Percentiles rank a stretch among this genome's conserved stretches.
Evolutionary conservation across 2,888 invertebrate genomes (phyloP).

Genomic region (Cinara cedri): DNA sequence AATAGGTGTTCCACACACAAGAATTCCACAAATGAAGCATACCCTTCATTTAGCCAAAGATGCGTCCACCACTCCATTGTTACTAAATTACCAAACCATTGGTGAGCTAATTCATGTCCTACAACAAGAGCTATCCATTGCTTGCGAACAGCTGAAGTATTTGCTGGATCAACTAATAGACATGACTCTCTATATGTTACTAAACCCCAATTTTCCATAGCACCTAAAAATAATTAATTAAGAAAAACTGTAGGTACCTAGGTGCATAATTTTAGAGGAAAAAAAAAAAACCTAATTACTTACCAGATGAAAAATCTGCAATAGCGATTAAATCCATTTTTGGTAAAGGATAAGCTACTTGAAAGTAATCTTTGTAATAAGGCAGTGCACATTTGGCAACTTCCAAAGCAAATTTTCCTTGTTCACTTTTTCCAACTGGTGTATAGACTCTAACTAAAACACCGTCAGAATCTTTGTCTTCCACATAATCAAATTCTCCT

Average conservation of each 20-base stretch:
- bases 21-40: slow-evolving; percentile 95
- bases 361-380: slow-evolving; percentile 93
- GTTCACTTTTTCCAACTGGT: slow-evolving; percentile 88
- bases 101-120: slow-evolving; percentile 93
- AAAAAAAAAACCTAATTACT: not conserved
- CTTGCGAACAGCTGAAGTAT: slow-evolving; percentile 82
- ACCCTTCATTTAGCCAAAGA: slow-evolving; percentile 95
- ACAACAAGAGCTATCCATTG: slow-evolving; percentile 88
- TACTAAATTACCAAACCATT: slow-evolving; percentile 98
- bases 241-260: slow-evolving; percentile 5
- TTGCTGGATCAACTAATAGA: slow-evolving; percentile 85
- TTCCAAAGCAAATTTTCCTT: slow-evolving; percentile 89
- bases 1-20: slow-evolving; percentile 90
- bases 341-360: slow-evolving; percentile 91
- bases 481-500: slow-evolving; percentile 93
- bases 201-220: slow-evolving; percentile 98
- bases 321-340: slow-evolving; percentile 97
- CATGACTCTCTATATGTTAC: slow-evolving; percentile 93
- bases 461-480: slow-evolving; percentile 81
- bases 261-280: too few species aligned
- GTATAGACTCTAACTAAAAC: slow-evolving; percentile 83
- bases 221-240: slow-evolving; percentile 66
- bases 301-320: slow-evolving; percentile 88
- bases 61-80: slow-evolving; percentile 99
- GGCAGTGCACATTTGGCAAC: slow-evolving; percentile 91